Percentiles rank a stretch among this genome's conserved stretches.
phyloP scores from a whole-genome alignment of 64 coral and sea anemone species.

The Trachythela sp. region DNA sequence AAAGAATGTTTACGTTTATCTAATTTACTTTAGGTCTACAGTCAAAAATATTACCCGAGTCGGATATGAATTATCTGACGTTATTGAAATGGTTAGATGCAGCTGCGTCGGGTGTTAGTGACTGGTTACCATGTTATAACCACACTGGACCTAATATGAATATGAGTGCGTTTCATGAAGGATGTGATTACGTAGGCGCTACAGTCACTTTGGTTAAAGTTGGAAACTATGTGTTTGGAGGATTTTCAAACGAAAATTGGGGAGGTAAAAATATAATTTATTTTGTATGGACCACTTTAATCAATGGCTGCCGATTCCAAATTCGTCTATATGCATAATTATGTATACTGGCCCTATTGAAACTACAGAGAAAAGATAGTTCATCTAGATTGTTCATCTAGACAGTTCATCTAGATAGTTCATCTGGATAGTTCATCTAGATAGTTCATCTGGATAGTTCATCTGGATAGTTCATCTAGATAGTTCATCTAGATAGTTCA shows the following conservation, averaged over 20 bases:
- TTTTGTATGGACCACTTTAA: too few relatives aligned
- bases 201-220: slow-evolving; percentile 54
- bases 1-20: background rate
- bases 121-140: background rate
- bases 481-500: too few relatives aligned
- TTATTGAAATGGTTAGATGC: background rate
- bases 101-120: background rate
- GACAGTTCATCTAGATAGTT: too few relatives aligned
- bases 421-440: too few relatives aligned
- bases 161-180: background rate
- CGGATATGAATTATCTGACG: background rate
- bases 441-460: too few relatives aligned
- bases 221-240: slow-evolving; percentile 10
- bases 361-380: too few relatives aligned
- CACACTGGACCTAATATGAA: background rate
- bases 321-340: too few relatives aligned
- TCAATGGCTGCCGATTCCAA: too few relatives aligned
- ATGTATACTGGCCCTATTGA: too few relatives aligned
- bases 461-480: too few relatives aligned
- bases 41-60: background rate
- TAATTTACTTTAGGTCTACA: background rate
- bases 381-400: too few relatives aligned
- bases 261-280: slow-evolving; percentile 43
- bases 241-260: slow-evolving; percentile 60
- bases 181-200: slow-evolving; percentile 17